phyloP scores from a whole-genome alignment of 2,113 vertebrate species.

The Cepphus grylle region DNA sequence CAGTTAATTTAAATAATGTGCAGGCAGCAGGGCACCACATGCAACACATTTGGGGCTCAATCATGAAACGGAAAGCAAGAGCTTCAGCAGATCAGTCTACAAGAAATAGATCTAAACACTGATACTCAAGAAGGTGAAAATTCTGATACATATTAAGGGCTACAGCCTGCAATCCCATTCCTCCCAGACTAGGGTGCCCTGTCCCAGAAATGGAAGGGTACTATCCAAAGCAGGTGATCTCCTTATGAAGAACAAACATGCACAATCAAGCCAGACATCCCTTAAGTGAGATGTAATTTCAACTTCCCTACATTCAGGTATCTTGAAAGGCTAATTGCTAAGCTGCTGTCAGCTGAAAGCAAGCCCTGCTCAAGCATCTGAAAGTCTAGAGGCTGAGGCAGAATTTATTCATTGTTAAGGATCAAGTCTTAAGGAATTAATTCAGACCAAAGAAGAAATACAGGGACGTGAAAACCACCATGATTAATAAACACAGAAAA shows the following conservation, averaged over 20 bases:
- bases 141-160: not conserved
- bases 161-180: not conserved
- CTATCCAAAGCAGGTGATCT: not conserved
- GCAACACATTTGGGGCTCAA: not conserved
- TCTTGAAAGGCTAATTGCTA: not conserved
- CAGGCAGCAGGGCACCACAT: not conserved
- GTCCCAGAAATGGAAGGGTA: not conserved
- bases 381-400: not conserved
- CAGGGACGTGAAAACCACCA: not conserved
- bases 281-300: not conserved
- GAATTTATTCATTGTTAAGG: not conserved
- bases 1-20: not conserved
- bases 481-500: not conserved
- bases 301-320: not conserved
- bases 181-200: not conserved
- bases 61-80: not conserved
- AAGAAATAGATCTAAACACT: not conserved
- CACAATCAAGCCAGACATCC: not conserved
- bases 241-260: not conserved
- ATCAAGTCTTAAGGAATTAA: not conserved
- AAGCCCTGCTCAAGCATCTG: not conserved
- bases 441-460: not conserved
- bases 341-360: not conserved
- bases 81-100: not conserved
- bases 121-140: not conserved